A percentile compares a stretch with the other conserved stretches of the same genome.
Evolutionary conservation across 2,888 invertebrate species (phyloP).

Genomic region (Argyresthia albistria): DNA sequence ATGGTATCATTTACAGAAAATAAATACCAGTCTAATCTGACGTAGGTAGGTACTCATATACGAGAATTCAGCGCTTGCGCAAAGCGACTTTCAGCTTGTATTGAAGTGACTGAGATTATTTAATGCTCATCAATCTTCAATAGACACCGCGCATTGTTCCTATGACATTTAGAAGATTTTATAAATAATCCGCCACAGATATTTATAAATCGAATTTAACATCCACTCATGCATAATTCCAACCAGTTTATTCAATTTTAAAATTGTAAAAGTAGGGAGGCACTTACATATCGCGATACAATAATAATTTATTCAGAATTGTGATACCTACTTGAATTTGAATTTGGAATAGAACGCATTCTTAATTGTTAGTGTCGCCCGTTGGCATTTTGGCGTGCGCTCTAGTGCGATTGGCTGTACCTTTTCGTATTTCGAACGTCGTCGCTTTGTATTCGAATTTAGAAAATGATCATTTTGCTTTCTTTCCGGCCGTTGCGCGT

Average conservation of each 20-base stretch:
- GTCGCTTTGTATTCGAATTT: conserved; percentile 64
- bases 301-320: conserved; percentile 43
- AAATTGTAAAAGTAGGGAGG: conserved; percentile 22
- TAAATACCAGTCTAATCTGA: conserved; percentile 58
- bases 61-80: conserved; percentile 30
- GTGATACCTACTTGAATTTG: conserved; percentile 32
- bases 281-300: conserved; percentile 11
- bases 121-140: conserved; percentile 65
- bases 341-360: conserved; percentile 60
- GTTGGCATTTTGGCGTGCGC: conserved; percentile 59
- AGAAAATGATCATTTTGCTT: conserved; percentile 59
- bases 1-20: conserved; percentile 65
- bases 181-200: conserved; percentile 51
- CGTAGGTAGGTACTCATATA: conserved; percentile 49
- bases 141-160: conserved; percentile 63
- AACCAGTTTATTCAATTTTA: conserved; percentile 18
- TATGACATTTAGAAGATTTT: conserved; percentile 65
- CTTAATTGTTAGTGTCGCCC: conserved; percentile 56
- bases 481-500: conserved; percentile 41
- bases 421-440: conserved; percentile 57
- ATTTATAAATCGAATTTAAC: conserved; percentile 45
- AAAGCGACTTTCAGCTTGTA: conserved; percentile 47
- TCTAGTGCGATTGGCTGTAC: conserved; percentile 49
- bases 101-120: conserved; percentile 54
- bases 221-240: conserved; percentile 28